Evolutionary conservation across 2,888 invertebrate species (phyloP).

Genomic region (Itoplectis maculator): DNA sequence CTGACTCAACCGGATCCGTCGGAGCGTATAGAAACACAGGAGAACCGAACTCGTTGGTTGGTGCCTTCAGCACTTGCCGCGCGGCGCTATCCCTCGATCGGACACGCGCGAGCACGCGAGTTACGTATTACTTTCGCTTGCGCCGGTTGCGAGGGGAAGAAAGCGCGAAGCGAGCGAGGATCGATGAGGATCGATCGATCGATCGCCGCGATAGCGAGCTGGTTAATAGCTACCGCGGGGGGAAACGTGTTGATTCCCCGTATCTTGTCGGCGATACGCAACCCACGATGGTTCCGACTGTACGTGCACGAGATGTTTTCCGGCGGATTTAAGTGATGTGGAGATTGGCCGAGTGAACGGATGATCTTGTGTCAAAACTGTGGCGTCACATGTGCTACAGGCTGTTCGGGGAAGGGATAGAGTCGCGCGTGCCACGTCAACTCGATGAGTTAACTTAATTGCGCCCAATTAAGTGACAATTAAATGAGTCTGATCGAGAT

Average conservation of each 20-base stretch:
- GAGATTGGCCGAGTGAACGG: neutral
- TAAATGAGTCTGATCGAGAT: constrained; percentile 76
- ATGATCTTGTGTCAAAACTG: constrained; percentile 23
- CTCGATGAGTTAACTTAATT: constrained; percentile 79
- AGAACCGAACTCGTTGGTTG: constrained; percentile 12
- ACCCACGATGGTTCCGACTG: constrained; percentile 4
- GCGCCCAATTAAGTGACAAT: constrained; percentile 81
- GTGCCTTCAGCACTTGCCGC: constrained; percentile 35
- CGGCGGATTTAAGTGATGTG: neutral
- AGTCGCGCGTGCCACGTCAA: constrained; percentile 35
- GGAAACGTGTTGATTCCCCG: constrained; percentile 66
- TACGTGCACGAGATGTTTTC: neutral
- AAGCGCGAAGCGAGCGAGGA: constrained; percentile 29
- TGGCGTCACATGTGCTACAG: constrained; percentile 5
- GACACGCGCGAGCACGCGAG: constrained; percentile 61
- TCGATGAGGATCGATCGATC: constrained; percentile 43
- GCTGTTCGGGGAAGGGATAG: constrained; percentile 17
- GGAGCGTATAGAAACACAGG: constrained; percentile 29
- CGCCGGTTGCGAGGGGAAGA: constrained; percentile 59
- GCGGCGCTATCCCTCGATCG: constrained; percentile 58
- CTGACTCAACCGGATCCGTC: constrained; percentile 52
- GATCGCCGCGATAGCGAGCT: constrained; percentile 39
- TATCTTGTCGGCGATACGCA: constrained; percentile 41
- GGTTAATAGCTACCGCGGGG: constrained; percentile 49
- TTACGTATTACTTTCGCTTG: constrained; percentile 62